Evolutionary conservation across 2,888 invertebrate species (phyloP), one percentile per base, ranked within the genome.

Genomic region (Auanema sp.): DNA sequence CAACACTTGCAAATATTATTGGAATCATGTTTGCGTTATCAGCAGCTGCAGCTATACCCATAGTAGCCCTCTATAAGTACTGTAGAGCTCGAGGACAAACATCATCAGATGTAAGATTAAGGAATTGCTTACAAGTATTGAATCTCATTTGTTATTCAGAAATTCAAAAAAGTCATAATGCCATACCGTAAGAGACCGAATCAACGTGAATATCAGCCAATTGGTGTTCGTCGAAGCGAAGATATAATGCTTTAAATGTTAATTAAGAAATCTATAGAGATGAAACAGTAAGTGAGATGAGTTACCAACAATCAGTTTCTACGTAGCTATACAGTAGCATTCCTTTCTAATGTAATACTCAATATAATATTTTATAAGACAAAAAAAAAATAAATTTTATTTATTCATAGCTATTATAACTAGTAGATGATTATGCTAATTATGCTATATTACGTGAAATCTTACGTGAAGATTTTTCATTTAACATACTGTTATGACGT

Each of bases 31-130:
- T 82, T 60, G 82, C 80, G 24, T 75, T 82, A 2, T 83, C 82
- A 11, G 79, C 82, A 4, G 82, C 79, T n/a, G 70, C 74, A 8
- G 80, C 80, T 72, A 87, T 88, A 68, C 88, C 88, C 0, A 76
- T 84, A 1, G 84, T 86, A 40, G 87, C 86, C 1, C 80, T 91
- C 57, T 91, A 89, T 84, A 91, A 92, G 85, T 85, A 96, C 25
- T 69, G 90, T 1, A 89, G 88, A 0, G 92, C 94, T 2, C 71
- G 76, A 51, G 83, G 83, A 3, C 63, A 60, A 40, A 75, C 78
- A 1, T 60, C 74, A 47, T 44, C 58, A 12, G 76, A 83, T 77
- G 78, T 76, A 10, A 50, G n/a, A n/a, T n/a, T 65, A n/a, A n/a
- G n/a, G 12, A 25, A 56, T 41, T 58, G 12, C 21, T 1, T 2